Evolutionary conservation across 2,888 invertebrate species (phyloP).

Genomic region (Morpho achilles): DNA sequence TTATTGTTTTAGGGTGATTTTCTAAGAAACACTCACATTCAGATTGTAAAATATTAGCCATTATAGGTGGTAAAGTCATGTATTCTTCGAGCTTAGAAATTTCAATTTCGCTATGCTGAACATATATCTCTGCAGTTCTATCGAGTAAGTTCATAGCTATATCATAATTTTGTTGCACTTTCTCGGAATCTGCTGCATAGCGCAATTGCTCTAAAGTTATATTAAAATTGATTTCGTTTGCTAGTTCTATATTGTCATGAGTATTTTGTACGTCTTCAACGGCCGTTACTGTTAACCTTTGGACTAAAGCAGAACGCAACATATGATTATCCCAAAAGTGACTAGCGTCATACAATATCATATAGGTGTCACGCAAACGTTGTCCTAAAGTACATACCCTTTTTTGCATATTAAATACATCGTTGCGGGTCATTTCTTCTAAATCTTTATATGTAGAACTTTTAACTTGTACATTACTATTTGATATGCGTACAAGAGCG

Average conservation of each 20-base stretch:
- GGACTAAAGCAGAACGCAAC: constrained; percentile 51
- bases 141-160: constrained; percentile 40
- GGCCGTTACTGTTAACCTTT: constrained; percentile 55
- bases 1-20: constrained; percentile 41
- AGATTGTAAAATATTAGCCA: constrained; percentile 48
- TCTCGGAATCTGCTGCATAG: constrained; percentile 46
- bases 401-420: constrained; percentile 44
- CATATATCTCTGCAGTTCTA: constrained; percentile 43
- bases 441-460: constrained; percentile 8
- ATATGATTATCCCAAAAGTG: constrained; percentile 63
- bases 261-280: constrained; percentile 59
- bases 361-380: constrained; percentile 49
- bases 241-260: constrained; percentile 50
- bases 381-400: constrained; percentile 49
- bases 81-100: constrained; percentile 51
- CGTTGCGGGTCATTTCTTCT: constrained; percentile 28
- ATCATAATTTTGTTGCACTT: constrained; percentile 45
- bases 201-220: constrained; percentile 53
- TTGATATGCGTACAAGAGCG: constrained; percentile 10
- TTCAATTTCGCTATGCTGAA: constrained; percentile 50
- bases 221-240: constrained; percentile 52
- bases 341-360: constrained; percentile 50
- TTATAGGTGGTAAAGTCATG: constrained; percentile 41
- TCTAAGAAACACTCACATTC: constrained; percentile 57
- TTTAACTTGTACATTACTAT: constrained; percentile 7